These are phyloP conservation scores for Henricia sp. DNA, from an alignment of 53 echinoderm and acorn worm species.

Conservation along the genomic window DNA sequence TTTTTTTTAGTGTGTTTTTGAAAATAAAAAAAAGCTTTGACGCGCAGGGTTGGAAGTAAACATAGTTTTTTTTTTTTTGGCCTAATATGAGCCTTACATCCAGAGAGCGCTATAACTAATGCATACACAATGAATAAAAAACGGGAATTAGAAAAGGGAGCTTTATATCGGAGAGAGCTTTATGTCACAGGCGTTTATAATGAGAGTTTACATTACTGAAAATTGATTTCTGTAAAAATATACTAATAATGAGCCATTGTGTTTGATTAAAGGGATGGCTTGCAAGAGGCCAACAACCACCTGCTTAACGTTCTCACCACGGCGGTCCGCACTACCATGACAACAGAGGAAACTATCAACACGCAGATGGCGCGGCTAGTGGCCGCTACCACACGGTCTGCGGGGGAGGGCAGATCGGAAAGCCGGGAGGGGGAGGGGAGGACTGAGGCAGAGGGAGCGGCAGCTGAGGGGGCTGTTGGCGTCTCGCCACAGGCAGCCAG, in stretches of 20 bases:
- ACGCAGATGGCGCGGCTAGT: conserved; percentile 67
- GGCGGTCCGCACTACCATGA: conserved; percentile 80
- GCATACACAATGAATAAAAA: too few relatives aligned
- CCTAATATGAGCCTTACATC: too few relatives aligned
- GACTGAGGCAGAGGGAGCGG: conserved; percentile 29
- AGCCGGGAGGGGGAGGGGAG: conserved; percentile 35
- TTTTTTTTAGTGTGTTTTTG: too few relatives aligned
- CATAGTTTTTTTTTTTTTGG: too few relatives aligned
- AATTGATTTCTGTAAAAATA: not conserved
- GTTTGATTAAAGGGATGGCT: conserved; percentile 57
- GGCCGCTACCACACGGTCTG: conserved; percentile 59
- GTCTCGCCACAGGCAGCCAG: conserved; percentile 49
- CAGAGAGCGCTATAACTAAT: too few relatives aligned
- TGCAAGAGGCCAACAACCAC: conserved; percentile 89
- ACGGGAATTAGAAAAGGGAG: too few relatives aligned
- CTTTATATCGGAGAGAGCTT: too few relatives aligned
- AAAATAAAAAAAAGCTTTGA: too few relatives aligned
- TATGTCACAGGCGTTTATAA: too few relatives aligned
- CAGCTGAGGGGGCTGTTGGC: conserved; percentile 51
- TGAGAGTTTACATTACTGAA: too few relatives aligned
- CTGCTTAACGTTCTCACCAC: conserved; percentile 81
- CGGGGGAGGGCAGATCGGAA: conserved; percentile 70
- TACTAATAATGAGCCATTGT: too few relatives aligned
- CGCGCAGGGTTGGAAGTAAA: too few relatives aligned
- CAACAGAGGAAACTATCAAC: conserved; percentile 93